Conservation (phyloP, 2,113 vertebrate genomes). For the Triplophysa tibetana region DNA sequence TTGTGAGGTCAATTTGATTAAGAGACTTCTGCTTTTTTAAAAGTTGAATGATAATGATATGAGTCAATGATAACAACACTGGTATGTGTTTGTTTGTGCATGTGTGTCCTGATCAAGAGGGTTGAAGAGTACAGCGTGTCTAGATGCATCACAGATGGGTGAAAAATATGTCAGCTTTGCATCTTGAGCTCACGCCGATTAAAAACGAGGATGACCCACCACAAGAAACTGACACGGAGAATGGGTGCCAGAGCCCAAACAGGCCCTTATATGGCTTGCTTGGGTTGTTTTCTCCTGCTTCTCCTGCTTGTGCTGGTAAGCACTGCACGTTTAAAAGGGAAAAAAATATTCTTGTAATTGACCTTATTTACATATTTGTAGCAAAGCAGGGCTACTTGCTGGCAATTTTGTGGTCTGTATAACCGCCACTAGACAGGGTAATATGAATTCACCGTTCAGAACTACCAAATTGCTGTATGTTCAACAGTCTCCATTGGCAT, state of each 20-base stretch:
- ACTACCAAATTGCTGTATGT: conserved; percentile 44
- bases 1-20: too few relatives aligned
- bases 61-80: too few relatives aligned
- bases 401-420: conserved; percentile 70
- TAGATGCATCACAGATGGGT: conserved; percentile 11
- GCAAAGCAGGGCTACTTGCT: conserved; percentile 70
- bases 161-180: conserved; percentile 23
- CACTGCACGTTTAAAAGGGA: conserved; percentile 64
- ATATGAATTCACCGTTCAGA: conserved; percentile 62
- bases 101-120: conserved; percentile 16
- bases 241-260: conserved; percentile 73
- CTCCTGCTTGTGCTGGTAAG: conserved; percentile 66
- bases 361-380: conserved; percentile 83
- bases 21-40: too few relatives aligned
- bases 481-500: conserved; percentile 10
- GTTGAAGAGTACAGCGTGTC: conserved; percentile 31
- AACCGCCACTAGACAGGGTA: conserved; percentile 64
- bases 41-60: too few relatives aligned
- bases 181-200: conserved; percentile 26
- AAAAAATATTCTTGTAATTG: conserved; percentile 77
- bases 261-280: conserved; percentile 78
- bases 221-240: conserved; percentile 75
- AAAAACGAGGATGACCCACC: conserved; percentile 67
- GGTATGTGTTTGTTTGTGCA: not conserved
- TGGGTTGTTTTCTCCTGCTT: conserved; percentile 74